Conservation (phyloP, 2,797 vertebrate species). For the Hirundo rustica region DNA sequence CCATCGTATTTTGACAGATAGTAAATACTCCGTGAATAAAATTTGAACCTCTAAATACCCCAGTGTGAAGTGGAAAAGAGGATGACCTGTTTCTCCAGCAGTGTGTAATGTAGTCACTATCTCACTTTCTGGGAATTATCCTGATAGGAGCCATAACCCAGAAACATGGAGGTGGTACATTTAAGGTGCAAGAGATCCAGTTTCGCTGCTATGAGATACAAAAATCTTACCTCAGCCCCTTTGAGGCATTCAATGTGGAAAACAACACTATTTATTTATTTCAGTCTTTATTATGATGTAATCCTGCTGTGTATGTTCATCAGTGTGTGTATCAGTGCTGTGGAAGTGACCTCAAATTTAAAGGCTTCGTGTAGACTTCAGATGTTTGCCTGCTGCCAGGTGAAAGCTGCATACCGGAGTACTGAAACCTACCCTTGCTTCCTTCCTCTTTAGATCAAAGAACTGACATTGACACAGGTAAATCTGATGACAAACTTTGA, state of each 20-base stretch:
- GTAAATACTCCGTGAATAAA: not conserved
- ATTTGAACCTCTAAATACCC: not conserved
- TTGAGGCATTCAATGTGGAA: not conserved
- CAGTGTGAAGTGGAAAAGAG: not conserved
- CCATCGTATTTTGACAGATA: not conserved
- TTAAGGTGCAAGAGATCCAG: not conserved
- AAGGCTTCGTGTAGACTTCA: not conserved
- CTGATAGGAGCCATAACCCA: not conserved
- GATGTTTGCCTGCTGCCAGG: not conserved
- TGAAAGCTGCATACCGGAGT: not conserved
- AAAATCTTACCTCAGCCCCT: not conserved
- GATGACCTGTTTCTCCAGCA: not conserved
- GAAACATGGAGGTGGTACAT: not conserved
- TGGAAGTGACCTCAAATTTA: not conserved
- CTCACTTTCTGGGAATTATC: not conserved
- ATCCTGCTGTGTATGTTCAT: not conserved
- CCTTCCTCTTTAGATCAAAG: not conserved
- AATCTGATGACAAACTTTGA: not conserved
- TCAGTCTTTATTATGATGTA: not conserved
- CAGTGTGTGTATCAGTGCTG: not conserved
- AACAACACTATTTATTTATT: not conserved
- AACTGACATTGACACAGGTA: not conserved
- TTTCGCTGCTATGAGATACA: not conserved
- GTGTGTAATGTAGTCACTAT: not conserved
- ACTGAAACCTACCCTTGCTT: not conserved